Percentiles rank a stretch among this genome's conserved stretches.
Evolutionary conservation across 2,113 vertebrate species (phyloP).

Genomic region (Glaucidium brasilianum): DNA sequence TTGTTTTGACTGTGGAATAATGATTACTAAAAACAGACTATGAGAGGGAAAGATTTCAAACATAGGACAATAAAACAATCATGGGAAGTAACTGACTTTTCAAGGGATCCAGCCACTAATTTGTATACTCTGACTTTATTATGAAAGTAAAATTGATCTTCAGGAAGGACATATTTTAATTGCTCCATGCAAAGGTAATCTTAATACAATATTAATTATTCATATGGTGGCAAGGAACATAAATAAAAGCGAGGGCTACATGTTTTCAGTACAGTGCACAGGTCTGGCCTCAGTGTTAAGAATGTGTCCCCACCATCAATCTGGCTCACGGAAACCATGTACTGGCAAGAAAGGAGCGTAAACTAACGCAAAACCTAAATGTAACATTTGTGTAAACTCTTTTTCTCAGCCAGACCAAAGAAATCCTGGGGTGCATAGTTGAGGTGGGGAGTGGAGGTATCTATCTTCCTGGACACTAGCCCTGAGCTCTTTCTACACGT

Average conservation of each 20-base stretch:
- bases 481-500: background rate
- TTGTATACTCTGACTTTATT: background rate
- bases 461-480: fast-evolving
- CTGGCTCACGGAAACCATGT: background rate
- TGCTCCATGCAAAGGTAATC: background rate
- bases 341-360: background rate
- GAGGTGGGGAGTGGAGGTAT: background rate
- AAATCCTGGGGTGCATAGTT: background rate
- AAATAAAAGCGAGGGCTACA: background rate
- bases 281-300: background rate
- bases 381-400: background rate
- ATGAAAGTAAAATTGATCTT: background rate
- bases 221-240: background rate
- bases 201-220: background rate
- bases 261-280: background rate
- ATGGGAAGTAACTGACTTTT: background rate
- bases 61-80: background rate
- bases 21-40: background rate
- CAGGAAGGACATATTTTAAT: background rate
- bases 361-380: background rate
- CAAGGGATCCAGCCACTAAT: background rate
- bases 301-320: fast-evolving
- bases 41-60: background rate
- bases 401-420: background rate
- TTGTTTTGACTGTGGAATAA: background rate